Base-by-base conservation (phyloP, 1,140 invertebrate genomes). In the Camponotus floridanus region DNA sequence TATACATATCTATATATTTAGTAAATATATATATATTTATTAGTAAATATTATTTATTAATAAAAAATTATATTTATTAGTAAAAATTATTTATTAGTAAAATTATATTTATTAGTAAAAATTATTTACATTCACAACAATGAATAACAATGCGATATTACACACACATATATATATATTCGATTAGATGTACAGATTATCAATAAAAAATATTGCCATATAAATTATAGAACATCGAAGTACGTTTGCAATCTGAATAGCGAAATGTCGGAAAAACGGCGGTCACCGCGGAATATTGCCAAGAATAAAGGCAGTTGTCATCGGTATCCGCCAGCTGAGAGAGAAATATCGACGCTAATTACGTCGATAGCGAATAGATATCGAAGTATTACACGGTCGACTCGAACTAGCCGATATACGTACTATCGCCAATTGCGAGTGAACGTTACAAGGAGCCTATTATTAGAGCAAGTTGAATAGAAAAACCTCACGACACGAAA, bases 281-380 rank as follows among this genome's bases (percentile, higher is more conserved):
- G 36, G 36, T 11, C n/a, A 21, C 4, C n/a, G 42, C 4, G 65
- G 5, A 48, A 76, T 48, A 21, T 42, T 71, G 42, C 62, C 18
- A 31, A 21, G 18, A 13, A 68, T 45, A 48, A 67, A 81, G 42
- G 36, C 26, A 36, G 18, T 67, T 67, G 57, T 87, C 59, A 21
- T 4, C 13, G 31, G 45, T 62, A 21, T 6, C 42, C 13, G 18
- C 13, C 62, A n/a, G 33, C 31, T 26, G 26, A 5, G 31, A 71
- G 64, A 76, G 42, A 74, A 76, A 84, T 87, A 87, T 87, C 59
- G 59, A 36, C 48, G 51, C 36, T 86, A 73, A 87, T 87, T 61
- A 67, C 76, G n/a, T 81, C 59, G 57, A 74, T 83, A 59, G 67
- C 18, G 51, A 31, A 26, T 31, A 55, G n/a, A 71, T 59, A 87